A percentile compares a stretch with the other conserved stretches of the same genome.
phyloP scores from a whole-genome alignment of 2,113 vertebrate genomes.

The Antechinus flavipes region DNA sequence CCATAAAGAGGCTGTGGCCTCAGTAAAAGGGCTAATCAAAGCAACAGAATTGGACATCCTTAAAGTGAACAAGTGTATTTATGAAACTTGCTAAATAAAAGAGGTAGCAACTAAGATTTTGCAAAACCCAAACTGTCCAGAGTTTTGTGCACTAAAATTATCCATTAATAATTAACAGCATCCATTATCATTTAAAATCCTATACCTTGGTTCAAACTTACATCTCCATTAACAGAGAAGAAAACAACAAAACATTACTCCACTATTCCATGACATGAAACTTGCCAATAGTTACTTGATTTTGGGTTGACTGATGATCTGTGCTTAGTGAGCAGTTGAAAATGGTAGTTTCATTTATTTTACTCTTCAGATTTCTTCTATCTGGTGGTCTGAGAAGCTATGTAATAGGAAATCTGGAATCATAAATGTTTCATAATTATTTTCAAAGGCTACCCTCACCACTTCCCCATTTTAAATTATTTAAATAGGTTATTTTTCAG shows the following conservation, averaged over 20 bases:
- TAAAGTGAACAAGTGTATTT: background rate
- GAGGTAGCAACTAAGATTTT: background rate
- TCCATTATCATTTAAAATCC: constrained; percentile 13
- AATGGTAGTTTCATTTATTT: constrained; percentile 33
- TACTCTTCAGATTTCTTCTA: background rate
- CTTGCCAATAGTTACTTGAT: constrained; percentile 25
- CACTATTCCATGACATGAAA: background rate
- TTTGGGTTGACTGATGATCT: constrained; percentile 3
- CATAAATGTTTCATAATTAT: constrained; percentile 49
- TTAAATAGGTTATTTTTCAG: constrained; percentile 45
- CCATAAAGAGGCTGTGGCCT: background rate
- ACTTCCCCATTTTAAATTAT: constrained; percentile 48
- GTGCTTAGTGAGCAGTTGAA: background rate
- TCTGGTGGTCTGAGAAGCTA: constrained; percentile 4
- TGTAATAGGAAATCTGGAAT: background rate
- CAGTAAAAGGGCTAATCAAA: background rate
- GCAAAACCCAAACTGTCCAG: background rate
- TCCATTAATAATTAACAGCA: background rate
- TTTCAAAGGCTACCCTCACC: constrained; percentile 33
- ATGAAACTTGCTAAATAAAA: background rate
- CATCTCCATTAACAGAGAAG: background rate
- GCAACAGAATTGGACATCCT: background rate
- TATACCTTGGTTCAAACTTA: background rate
- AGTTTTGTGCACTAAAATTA: background rate
- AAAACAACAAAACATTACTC: background rate